phyloP scores from a whole-genome alignment of 2,113 vertebrate species.

The Psophia crepitans region DNA sequence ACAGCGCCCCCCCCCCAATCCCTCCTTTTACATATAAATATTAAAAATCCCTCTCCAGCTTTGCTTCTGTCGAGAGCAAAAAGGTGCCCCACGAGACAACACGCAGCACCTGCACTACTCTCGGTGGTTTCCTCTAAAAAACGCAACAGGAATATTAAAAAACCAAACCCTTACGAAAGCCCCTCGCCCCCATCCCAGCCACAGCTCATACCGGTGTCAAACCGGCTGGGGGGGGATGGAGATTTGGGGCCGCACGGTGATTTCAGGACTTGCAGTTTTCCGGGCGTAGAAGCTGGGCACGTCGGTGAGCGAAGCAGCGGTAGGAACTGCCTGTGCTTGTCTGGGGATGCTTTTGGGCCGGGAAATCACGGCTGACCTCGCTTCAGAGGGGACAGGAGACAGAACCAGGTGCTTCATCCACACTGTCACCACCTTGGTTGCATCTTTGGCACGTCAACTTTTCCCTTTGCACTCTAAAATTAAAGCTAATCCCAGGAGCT shows the following conservation, averaged over 20 bases:
- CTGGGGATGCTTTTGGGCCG: not conserved
- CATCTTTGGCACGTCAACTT: not conserved
- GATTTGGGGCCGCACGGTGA: not conserved
- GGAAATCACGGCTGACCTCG: not conserved
- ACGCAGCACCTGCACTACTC: not conserved
- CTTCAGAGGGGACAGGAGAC: not conserved
- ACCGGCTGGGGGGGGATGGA: rapidly evolving
- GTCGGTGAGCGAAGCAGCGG: rapidly evolving
- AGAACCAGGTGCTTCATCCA: not conserved
- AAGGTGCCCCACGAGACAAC: not conserved
- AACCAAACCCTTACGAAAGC: not conserved
- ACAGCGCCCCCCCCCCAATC: not conserved
- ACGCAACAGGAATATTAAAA: not conserved
- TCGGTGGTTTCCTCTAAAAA: slow-evolving; percentile 5
- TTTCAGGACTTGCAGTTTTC: not conserved
- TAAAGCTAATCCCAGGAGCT: not conserved
- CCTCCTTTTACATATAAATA: slow-evolving; percentile 45
- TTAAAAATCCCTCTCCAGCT: not conserved
- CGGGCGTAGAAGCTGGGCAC: rapidly evolving
- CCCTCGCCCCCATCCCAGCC: not conserved
- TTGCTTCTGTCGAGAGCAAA: not conserved
- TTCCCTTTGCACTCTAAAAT: not conserved
- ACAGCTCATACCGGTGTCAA: not conserved
- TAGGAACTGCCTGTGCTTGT: not conserved
- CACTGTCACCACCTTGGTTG: not conserved